Evolutionary conservation across 2,797 vertebrate genomes (phyloP).

Genomic region (Erithacus rubecula): DNA sequence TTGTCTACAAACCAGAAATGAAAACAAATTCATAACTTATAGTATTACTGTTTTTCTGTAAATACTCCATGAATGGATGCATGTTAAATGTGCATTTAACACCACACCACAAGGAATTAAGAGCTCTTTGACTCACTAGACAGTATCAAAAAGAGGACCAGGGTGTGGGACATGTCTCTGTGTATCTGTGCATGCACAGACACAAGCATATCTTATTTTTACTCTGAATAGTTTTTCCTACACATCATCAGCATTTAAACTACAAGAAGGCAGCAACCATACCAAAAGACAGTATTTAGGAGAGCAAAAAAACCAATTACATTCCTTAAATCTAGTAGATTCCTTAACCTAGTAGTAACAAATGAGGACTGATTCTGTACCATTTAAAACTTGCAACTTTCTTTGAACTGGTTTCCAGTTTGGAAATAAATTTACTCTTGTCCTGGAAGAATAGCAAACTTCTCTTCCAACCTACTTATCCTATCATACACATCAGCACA

Average conservation of each 20-base stretch:
- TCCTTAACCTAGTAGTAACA: neutral
- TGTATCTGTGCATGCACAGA: fast-evolving
- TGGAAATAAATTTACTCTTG: neutral
- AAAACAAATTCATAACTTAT: neutral
- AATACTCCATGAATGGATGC: neutral
- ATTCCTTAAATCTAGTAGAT: neutral
- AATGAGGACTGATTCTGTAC: neutral
- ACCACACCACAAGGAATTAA: neutral
- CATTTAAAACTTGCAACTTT: neutral
- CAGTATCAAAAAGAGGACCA: neutral
- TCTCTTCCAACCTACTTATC: neutral
- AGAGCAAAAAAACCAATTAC: neutral
- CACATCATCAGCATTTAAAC: neutral
- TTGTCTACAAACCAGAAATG: slow-evolving; percentile 75
- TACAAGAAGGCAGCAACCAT: neutral
- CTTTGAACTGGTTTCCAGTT: neutral
- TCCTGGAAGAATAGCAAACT: neutral
- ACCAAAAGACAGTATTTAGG: neutral
- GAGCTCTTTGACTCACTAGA: neutral
- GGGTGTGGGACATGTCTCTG: fast-evolving
- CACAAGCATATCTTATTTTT: neutral
- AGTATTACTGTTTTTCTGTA: neutral
- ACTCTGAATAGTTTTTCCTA: neutral
- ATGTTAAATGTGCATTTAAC: neutral
- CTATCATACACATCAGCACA: neutral